Evolutionary conservation across 1,140 invertebrate species (phyloP).

Genomic region (Acromyrmex heyeri): DNA sequence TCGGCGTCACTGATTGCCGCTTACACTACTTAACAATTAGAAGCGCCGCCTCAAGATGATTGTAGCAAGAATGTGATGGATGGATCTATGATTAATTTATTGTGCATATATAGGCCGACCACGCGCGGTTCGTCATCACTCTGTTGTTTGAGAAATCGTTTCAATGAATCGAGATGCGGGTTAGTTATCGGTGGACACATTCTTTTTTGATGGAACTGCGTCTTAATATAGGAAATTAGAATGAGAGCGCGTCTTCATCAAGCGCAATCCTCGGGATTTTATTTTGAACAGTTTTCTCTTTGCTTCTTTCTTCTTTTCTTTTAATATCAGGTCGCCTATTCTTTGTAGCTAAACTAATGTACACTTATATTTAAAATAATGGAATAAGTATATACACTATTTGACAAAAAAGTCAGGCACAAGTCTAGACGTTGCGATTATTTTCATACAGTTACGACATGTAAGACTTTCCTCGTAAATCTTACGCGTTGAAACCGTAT

Average conservation of each 20-base stretch:
- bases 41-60: not conserved
- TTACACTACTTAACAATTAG: slow-evolving; percentile 42
- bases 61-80: slow-evolving; percentile 5
- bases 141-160: slow-evolving; percentile 61
- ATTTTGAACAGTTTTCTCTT: not conserved
- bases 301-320: too few relatives aligned
- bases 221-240: slow-evolving; percentile 38
- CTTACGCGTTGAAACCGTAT: too few relatives aligned
- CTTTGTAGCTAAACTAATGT: too few relatives aligned
- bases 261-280: not conserved
- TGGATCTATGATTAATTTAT: slow-evolving; percentile 54
- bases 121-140: slow-evolving; percentile 1
- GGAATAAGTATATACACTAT: too few relatives aligned
- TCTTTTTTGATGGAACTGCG: slow-evolving; percentile 52
- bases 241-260: not conserved
- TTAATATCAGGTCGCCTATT: too few relatives aligned
- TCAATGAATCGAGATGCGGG: slow-evolving; percentile 65
- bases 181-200: slow-evolving; percentile 32
- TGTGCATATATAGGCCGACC: not conserved
- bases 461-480: too few relatives aligned
- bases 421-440: too few relatives aligned
- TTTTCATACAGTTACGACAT: too few relatives aligned
- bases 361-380: too few relatives aligned
- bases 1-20: not conserved
- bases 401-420: too few relatives aligned